A percentile compares a stretch with the other conserved stretches of the same genome.
Evolutionary conservation across 2,113 vertebrate genomes (phyloP).

Genomic region (Megalops atlanticus): DNA sequence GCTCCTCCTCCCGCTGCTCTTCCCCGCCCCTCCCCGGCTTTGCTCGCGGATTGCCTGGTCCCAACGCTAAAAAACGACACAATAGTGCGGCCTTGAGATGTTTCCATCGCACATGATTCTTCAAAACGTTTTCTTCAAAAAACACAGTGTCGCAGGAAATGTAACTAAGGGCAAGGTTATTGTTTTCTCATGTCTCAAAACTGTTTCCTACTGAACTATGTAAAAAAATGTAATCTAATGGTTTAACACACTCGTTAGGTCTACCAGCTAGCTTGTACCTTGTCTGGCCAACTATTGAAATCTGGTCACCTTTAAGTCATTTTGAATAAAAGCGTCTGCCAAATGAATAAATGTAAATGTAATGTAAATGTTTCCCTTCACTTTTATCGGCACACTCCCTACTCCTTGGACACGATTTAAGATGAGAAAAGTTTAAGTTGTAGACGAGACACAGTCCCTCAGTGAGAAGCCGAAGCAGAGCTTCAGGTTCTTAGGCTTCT

Average conservation of each 20-base stretch:
- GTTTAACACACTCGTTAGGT: no score
- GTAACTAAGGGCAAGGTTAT: no score
- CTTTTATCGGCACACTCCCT: neutral
- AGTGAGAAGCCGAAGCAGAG: neutral
- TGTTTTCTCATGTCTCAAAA: no score
- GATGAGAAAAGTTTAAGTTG: neutral
- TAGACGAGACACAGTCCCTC: neutral
- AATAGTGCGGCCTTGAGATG: neutral
- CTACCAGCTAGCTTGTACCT: no score
- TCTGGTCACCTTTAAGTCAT: no score
- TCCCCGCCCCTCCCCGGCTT: conserved; percentile 60
- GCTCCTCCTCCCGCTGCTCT: conserved; percentile 49
- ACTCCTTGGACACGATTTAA: neutral
- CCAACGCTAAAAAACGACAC: conserved; percentile 69
- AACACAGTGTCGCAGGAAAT: neutral
- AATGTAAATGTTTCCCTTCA: neutral
- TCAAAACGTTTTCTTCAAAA: no score
- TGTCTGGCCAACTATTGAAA: no score
- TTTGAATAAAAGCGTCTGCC: no score
- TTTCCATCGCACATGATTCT: no score
- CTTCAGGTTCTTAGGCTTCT: neutral
- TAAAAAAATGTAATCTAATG: no score
- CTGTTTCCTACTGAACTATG: no score
- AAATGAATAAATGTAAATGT: no score
- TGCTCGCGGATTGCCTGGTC: conserved; percentile 73